Percentiles rank a stretch among this genome's conserved stretches.
Evolutionary conservation across 2,888 invertebrate species (phyloP).

Genomic region (Sycophila texana): DNA sequence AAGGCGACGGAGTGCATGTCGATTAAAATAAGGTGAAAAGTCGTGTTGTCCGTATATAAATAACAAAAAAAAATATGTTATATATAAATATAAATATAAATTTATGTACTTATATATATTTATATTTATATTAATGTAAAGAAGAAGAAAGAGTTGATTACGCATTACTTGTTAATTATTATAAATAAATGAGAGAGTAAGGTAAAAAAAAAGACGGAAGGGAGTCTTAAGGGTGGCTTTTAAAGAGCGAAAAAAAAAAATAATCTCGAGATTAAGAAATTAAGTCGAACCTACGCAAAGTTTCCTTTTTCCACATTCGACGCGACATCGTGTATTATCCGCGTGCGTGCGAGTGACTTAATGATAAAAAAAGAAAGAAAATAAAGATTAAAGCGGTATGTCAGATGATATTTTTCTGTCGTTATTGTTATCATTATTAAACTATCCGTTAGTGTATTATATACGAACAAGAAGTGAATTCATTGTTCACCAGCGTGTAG

Average conservation of each 20-base stretch:
- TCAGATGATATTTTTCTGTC: conserved; percentile 66
- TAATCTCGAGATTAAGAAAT: neutral
- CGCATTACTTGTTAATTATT: conserved; percentile 54
- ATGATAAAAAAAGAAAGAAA: neutral
- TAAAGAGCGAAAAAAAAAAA: conserved; percentile 12
- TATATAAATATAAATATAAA: conserved; percentile 15
- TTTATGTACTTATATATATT: neutral
- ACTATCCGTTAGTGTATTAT: conserved; percentile 53
- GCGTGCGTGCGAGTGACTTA: conserved; percentile 39
- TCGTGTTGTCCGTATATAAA: conserved; percentile 33
- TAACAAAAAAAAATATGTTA: conserved; percentile 20
- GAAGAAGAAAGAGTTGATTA: conserved; percentile 28
- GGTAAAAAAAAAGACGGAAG: conserved; percentile 21
- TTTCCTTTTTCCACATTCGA: conserved; percentile 27
- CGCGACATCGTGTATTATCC: neutral
- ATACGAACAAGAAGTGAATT: conserved; percentile 29
- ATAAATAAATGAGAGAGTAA: conserved; percentile 40
- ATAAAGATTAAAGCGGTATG: conserved; percentile 3
- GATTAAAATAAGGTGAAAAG: conserved; percentile 22
- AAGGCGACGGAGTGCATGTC: neutral
- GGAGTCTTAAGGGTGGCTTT: conserved; percentile 20
- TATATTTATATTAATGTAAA: conserved; percentile 3
- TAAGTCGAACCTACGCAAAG: conserved; percentile 3
- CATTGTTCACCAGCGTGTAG: conserved; percentile 44
- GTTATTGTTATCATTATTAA: conserved; percentile 62